Conservation (phyloP, 2,113 vertebrate species). For the Pluvialis apricaria region DNA sequence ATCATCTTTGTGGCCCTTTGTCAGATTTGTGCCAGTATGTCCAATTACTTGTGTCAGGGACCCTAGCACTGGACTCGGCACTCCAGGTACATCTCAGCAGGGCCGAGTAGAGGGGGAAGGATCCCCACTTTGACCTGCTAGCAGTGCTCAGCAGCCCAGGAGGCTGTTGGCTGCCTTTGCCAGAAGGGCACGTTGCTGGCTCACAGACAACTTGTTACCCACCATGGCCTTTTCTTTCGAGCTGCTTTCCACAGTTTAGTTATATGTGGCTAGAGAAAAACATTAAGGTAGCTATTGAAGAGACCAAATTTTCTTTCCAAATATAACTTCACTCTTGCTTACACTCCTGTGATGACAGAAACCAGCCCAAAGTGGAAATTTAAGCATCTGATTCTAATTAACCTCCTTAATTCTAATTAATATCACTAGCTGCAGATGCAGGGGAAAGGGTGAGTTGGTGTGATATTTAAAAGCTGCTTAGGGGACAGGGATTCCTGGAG, state of each 20-base stretch:
- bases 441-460: background rate
- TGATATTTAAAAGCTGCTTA: background rate
- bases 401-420: background rate
- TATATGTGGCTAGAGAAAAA: background rate
- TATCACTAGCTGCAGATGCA: background rate
- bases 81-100: background rate
- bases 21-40: background rate
- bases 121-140: background rate
- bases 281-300: background rate
- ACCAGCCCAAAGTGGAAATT: background rate
- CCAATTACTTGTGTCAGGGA: background rate
- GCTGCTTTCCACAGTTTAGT: background rate
- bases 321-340: background rate
- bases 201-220: background rate
- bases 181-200: background rate
- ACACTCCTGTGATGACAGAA: background rate
- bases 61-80: background rate
- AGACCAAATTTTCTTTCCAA: background rate
- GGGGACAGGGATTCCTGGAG: fast-evolving
- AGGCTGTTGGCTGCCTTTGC: fast-evolving
- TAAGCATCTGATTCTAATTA: background rate
- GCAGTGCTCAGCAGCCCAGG: background rate
- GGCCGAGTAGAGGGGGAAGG: background rate
- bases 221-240: background rate
- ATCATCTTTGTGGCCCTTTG: background rate